Base-by-base conservation (phyloP, 2,888 invertebrate species). In the Frankliniella intonsa region DNA sequence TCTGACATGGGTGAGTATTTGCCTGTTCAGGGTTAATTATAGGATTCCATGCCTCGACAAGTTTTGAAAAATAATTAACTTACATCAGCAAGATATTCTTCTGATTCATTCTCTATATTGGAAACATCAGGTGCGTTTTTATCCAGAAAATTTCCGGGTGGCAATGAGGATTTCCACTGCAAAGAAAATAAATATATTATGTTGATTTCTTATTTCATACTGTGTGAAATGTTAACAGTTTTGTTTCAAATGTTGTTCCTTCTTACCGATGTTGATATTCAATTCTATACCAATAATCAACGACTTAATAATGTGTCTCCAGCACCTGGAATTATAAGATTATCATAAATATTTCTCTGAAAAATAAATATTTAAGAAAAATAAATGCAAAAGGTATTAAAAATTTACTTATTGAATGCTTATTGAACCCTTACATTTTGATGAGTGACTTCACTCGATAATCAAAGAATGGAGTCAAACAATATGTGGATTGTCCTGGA, bases 101-200 rank as follows among this genome's bases (percentile, higher is more conserved):
- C 82, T 25, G 51, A 17, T n/a, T n/a, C 22, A 3, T 22, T 19
- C 50, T 82, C 80, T 12, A 84, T 7, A 38, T 62, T 80, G 10
- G 50, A n/a, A 9, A 80, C 69, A 80, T 83, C 82, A 14, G 84
- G 84, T 9, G 82, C 83, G 5, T 81, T 82, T 50, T 27, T 0
- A 84, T 49, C 84, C 84, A 85, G 19, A 85, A 65, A 2, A 84
- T 55, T 0, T 82, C 82, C n/a, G n/a, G n/a, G 65, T 84, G 85
- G 2, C 83, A 51, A 55, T 85, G 84, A 49, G 83, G 83, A 22
- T 80, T 76, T 76, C 85, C 84, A 17, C 85, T 14, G 38, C 38
- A 62, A 17, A 62, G 17, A 55, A 55, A 14, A 38, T 38, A 38
- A 5, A 38, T 38, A n/a, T n/a, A n/a, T 38, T 38, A 3, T 3